Evolutionary conservation across 2,113 vertebrate genomes (phyloP).

Genomic region (Elaphurus davidianus): DNA sequence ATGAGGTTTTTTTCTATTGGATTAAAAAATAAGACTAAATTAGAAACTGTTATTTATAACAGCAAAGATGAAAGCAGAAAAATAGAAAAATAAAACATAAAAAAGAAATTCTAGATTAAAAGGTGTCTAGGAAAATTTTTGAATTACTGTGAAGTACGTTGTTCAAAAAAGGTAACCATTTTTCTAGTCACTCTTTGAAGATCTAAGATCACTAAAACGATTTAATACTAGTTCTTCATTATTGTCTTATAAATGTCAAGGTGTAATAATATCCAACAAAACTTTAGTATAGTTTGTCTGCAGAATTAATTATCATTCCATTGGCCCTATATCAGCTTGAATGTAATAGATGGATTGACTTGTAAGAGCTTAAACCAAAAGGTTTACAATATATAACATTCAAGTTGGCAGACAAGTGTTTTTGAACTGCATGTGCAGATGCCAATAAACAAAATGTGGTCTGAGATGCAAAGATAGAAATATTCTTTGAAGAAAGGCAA

Average conservation of each 20-base stretch:
- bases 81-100: conserved; percentile 44
- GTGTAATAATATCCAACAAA: conserved; percentile 71
- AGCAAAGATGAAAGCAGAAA: conserved; percentile 49
- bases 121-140: conserved; percentile 42
- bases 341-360: conserved; percentile 69
- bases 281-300: conserved; percentile 77
- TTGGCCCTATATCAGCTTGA: conserved; percentile 69
- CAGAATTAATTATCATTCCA: conserved; percentile 79
- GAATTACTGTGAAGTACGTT: conserved; percentile 63
- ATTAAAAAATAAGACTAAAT: conserved; percentile 50
- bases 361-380: conserved; percentile 68
- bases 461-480: conserved; percentile 76
- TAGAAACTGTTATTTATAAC: conserved; percentile 21
- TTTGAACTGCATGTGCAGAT: conserved; percentile 81
- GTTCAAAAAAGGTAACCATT: conserved; percentile 71
- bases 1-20: not conserved
- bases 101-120: conserved; percentile 11
- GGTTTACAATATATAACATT: conserved; percentile 71
- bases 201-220: conserved; percentile 69
- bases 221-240: conserved; percentile 71
- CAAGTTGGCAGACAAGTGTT: conserved; percentile 81
- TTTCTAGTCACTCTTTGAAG: conserved; percentile 66
- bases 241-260: conserved; percentile 70
- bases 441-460: conserved; percentile 80
- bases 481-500: conserved; percentile 80